These are phyloP conservation scores for Corythornis vintsioides DNA, from an alignment of 2,113 vertebrate genomes.

Conservation along the genomic window DNA sequence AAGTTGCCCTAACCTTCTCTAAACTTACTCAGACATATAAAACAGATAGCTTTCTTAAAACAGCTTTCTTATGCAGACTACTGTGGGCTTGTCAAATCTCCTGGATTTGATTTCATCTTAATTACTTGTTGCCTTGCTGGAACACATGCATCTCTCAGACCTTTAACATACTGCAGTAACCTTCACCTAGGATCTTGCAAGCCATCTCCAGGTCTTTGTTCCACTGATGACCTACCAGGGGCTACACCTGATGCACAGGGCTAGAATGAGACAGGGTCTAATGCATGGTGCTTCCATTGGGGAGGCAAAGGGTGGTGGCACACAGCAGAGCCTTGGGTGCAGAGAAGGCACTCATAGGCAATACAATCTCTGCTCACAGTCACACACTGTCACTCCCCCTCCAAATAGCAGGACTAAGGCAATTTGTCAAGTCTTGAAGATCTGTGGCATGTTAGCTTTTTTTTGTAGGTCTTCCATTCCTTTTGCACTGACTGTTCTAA, in stretches of 20 bases:
- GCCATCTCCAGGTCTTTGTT: neutral
- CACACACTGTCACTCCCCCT: neutral
- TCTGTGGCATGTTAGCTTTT: neutral
- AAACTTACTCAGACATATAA: neutral
- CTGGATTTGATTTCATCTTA: neutral
- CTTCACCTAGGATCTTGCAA: neutral
- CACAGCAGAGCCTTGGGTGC: neutral
- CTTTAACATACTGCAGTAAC: neutral
- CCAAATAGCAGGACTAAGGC: neutral
- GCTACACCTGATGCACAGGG: neutral
- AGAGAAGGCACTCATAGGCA: neutral
- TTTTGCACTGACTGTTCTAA: neutral
- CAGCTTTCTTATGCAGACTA: neutral
- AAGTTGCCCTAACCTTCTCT: neutral
- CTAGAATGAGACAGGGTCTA: neutral
- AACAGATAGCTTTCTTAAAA: neutral
- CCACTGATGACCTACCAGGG: neutral
- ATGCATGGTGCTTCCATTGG: fast-evolving
- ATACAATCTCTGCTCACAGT: neutral
- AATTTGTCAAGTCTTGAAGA: neutral
- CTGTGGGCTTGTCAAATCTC: neutral
- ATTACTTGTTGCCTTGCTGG: neutral
- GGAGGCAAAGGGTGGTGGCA: fast-evolving
- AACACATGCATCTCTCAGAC: neutral
- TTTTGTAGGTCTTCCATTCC: neutral